Base-by-base conservation (phyloP, 2,113 vertebrate species). In the Nicator chloris region DNA sequence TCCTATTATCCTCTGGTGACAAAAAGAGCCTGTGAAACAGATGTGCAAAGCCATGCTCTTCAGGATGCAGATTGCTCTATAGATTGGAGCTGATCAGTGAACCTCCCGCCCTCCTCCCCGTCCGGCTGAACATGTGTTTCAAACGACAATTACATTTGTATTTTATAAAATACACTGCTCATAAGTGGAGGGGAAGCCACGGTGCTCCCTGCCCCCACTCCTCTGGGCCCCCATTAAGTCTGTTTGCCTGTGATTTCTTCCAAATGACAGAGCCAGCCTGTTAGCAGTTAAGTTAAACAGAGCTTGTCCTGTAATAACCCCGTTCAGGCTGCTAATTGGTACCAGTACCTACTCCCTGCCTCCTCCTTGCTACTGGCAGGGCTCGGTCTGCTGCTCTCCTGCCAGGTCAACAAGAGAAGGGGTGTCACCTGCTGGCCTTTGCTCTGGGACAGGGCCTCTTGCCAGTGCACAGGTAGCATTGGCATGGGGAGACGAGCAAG, bases 301-400 rank as follows among this genome's bases (percentile, higher is more conserved):
- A 97, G 92, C 93, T 96, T 96, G 96, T 97, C 97, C 97, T 97
- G 96, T 97, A 97, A 97, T 97, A 97, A 97, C 97, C 97, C 92
- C 49, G 4, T 64, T 84, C 88, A 84, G 85, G 76, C 94, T 93
- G 93, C 90, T 97, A 97, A 97, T 97, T 97, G 88, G 95, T 95
- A 97, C 96, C 96, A 97, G 95, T 91, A 96, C 95, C 90, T 79
- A 88, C 76, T 77, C 86, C 63, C 84, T 95, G 87, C 85, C 91
- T 94, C 51, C 83, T 90, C 93, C 83, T 89, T 2, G 3, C 82
- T 13, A 6, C 64, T 60, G 93, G 63, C 72, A 72, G 89, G 28
- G 75, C 69, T 81, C 10, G 1, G 75, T 91, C 56, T 56, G 84
- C 54, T 42, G 60, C 3, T 5, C 33, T 90, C 65, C 84, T 49